These are phyloP conservation scores for Peromyscus polionotus DNA, from an alignment of 2,113 vertebrate species.

Conservation along the genomic window DNA sequence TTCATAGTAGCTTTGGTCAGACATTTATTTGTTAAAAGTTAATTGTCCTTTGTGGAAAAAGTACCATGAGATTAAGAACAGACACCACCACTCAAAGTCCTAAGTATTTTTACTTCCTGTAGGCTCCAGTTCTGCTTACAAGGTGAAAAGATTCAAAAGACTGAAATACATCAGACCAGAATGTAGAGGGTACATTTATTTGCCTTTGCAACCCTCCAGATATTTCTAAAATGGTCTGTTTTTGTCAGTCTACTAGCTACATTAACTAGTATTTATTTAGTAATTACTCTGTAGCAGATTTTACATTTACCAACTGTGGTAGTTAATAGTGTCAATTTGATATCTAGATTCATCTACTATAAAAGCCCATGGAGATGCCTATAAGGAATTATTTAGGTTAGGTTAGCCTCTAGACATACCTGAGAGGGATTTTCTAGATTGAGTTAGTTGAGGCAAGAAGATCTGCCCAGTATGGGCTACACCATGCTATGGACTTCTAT, in stretches of 20 bases:
- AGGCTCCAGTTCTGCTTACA: not conserved
- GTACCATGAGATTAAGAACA: not conserved
- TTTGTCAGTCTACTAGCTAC: not conserved
- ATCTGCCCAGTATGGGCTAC: not conserved
- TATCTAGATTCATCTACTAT: not conserved
- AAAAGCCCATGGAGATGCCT: not conserved
- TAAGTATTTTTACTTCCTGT: not conserved
- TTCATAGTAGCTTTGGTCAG: not conserved
- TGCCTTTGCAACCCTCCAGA: not conserved
- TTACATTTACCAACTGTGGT: not conserved
- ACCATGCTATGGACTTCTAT: not conserved
- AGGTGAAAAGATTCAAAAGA: not conserved
- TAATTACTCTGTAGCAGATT: not conserved
- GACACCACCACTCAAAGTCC: not conserved
- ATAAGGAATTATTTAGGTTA: not conserved
- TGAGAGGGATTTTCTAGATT: not conserved
- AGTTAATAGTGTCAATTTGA: not conserved
- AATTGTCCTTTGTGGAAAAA: not conserved
- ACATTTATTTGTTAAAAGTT: slow-evolving; percentile 3
- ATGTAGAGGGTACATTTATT: not conserved
- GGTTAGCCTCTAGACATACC: not conserved
- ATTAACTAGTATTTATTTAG: not conserved
- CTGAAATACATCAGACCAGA: not conserved
- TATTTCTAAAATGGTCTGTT: not conserved
- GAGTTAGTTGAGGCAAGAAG: not conserved